A percentile compares a stretch with the other conserved stretches of the same genome.
Evolutionary conservation across 1,140 invertebrate species (phyloP).

Genomic region (Bombus pyrosoma): DNA sequence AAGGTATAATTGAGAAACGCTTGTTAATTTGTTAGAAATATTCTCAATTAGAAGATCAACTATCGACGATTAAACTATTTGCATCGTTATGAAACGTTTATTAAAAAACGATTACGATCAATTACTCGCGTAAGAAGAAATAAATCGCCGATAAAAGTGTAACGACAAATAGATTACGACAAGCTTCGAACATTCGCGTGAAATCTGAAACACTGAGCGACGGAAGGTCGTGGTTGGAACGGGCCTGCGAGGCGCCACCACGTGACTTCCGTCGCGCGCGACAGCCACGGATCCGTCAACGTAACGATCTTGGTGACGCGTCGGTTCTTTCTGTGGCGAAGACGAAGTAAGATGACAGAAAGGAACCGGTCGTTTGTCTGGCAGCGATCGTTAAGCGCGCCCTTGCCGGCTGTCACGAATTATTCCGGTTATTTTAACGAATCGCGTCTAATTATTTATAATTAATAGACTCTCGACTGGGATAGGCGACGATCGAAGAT

Average conservation of each 20-base stretch:
- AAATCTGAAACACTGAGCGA: neutral
- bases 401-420: constrained; percentile 37
- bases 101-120: too few relatives aligned
- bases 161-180: neutral
- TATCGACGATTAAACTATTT: too few relatives aligned
- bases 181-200: neutral
- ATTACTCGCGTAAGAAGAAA: too few relatives aligned
- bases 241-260: constrained; percentile 66
- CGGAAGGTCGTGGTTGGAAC: neutral
- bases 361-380: constrained; percentile 53
- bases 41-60: too few relatives aligned
- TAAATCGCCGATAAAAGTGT: too few relatives aligned
- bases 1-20: too few relatives aligned
- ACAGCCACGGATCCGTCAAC: constrained; percentile 76
- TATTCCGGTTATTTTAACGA: constrained; percentile 77
- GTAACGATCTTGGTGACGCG: constrained; percentile 82
- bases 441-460: constrained; percentile 78
- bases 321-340: constrained; percentile 71
- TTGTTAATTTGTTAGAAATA: too few relatives aligned
- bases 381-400: constrained; percentile 67
- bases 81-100: too few relatives aligned
- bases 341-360: constrained; percentile 58
- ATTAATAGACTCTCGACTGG: constrained; percentile 72
- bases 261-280: constrained; percentile 75
- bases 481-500: constrained; percentile 30